Evolutionary conservation across 2,797 vertebrate genomes (phyloP).

Genomic region (Smutsia temminckii): DNA sequence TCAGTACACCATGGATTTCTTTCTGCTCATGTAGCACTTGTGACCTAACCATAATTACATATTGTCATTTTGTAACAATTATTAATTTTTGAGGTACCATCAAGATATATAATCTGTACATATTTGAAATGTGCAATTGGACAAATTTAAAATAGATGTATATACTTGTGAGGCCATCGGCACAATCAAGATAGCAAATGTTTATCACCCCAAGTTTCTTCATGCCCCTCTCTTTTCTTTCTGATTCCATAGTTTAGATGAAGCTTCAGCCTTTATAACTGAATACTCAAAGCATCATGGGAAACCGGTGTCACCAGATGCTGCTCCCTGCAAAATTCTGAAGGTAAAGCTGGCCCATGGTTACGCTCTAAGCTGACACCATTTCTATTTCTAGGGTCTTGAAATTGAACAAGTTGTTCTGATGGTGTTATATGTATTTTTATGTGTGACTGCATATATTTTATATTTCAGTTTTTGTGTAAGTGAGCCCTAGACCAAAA

Average conservation of each 20-base stretch:
- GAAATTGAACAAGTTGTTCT: neutral
- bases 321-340: slow-evolving; percentile 81
- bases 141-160: neutral
- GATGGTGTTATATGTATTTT: neutral
- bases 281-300: slow-evolving; percentile 88
- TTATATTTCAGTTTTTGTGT: neutral
- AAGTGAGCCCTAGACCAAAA: neutral
- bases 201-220: neutral
- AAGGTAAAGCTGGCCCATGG: slow-evolving; percentile 83
- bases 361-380: neutral
- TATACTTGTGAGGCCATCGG: neutral
- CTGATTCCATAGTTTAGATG: slow-evolving; percentile 85
- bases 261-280: slow-evolving; percentile 87
- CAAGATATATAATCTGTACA: neutral
- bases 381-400: neutral
- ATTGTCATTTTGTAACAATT: neutral
- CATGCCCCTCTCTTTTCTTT: neutral
- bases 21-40: neutral
- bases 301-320: slow-evolving; percentile 70
- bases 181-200: too few species aligned
- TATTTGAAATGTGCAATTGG: neutral
- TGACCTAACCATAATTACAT: neutral
- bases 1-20: neutral
- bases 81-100: neutral
- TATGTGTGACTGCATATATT: neutral